Evolutionary conservation across 2,888 invertebrate genomes (phyloP), one percentile per base, ranked within the genome.

Genomic region (Apamea sordens): DNA sequence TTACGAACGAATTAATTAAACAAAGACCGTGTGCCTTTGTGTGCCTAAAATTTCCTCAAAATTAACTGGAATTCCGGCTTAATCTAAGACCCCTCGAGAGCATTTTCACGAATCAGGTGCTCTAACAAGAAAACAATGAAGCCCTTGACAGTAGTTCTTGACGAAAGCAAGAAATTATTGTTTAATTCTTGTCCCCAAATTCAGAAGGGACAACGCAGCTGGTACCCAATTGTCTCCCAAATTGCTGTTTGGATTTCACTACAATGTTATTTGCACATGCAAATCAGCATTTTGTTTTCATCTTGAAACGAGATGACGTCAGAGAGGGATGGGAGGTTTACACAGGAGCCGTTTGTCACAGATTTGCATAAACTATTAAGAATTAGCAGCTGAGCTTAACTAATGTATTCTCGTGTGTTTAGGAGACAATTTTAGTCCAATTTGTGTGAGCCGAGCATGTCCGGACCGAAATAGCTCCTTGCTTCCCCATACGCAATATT

Each of bases 211-310:
- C 70, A 84, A 90, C 95, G 90, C 96, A 96, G 94, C 96, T 96
- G 96, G 92, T 89, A 85, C 87, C 89, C 93, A 89, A 96, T 96
- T 96, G 95, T 96, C 94, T 93, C 89, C 93, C 90, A 94, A 96
- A 97, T 96, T 96, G 93, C 94, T 96, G 93, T 96, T 96, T 96
- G 93, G 94, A 94, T 95, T 95, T 94, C 95, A 93, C 96, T 95
- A 95, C 94, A 93, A 90, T 92, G 94, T 94, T 96, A 96, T 97
- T 97, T 96, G 95, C 95, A 94, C 95, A 96, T 96, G 97, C 95
- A 96, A 96, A 97, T 96, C 94, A 94, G 93, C 92, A 94, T 95
- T 96, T 96, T 96, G 96, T 96, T 96, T 96, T 95, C 93, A 93
- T 94, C 92, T 91, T 89, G 89, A 87, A 91, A 90, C 87, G 91